A percentile compares a stretch with the other conserved stretches of the same genome.
phyloP scores from a whole-genome alignment of 1,140 invertebrate genomes.

The Akabosia matsudoensis region DNA sequence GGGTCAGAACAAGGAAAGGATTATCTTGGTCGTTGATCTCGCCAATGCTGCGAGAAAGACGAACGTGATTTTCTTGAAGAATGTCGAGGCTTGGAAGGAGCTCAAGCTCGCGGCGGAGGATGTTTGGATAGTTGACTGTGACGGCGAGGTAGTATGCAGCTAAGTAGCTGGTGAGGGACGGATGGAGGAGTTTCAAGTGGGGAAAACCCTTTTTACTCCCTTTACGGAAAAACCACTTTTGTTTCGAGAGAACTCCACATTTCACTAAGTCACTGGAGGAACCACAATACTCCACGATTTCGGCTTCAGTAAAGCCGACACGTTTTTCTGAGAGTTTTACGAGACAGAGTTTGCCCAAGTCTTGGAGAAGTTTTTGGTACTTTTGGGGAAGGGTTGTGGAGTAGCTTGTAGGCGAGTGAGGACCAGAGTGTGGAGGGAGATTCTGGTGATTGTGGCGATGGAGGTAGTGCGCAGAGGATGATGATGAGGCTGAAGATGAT shows the following conservation, averaged over 20 bases:
- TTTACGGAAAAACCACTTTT: constrained; percentile 42
- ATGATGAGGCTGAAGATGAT: constrained; percentile 54
- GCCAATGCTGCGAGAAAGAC: constrained; percentile 24
- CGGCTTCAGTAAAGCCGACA: constrained; percentile 49
- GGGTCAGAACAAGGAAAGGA: constrained; percentile 49
- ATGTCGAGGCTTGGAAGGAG: constrained; percentile 52
- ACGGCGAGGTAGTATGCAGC: constrained; percentile 59
- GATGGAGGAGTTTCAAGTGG: constrained; percentile 54
- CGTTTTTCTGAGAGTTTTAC: constrained; percentile 52
- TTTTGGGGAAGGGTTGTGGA: constrained; percentile 52
- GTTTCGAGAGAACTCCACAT: constrained; percentile 1
- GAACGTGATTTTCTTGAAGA: constrained; percentile 41
- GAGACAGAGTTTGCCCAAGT: constrained; percentile 56
- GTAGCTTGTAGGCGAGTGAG: constrained; percentile 38
- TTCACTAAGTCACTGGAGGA: not conserved
- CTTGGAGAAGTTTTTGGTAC: constrained; percentile 55
- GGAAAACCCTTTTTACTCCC: constrained; percentile 50
- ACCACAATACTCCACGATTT: constrained; percentile 11
- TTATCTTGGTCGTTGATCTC: not conserved
- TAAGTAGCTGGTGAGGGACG: constrained; percentile 56
- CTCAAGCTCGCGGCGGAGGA: constrained; percentile 56
- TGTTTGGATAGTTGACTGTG: constrained; percentile 56
- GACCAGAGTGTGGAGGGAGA: not conserved
- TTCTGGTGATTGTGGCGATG: constrained; percentile 2
- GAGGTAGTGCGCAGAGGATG: constrained; percentile 29